Conservation (phyloP, 2,888 invertebrate species). For the Willowsia nigromaculata region DNA sequence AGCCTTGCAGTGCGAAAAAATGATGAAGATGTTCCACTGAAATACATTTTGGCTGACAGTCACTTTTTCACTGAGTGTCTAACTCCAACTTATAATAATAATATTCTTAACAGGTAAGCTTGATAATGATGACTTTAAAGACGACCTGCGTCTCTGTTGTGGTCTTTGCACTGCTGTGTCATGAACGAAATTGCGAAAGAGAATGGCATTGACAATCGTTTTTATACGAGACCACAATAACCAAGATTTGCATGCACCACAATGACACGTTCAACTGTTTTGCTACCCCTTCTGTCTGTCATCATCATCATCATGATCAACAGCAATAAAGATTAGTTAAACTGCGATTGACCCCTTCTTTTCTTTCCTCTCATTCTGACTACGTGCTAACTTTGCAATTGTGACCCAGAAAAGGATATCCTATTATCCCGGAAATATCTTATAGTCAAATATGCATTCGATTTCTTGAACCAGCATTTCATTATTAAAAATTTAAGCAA, state of each 20-base stretch:
- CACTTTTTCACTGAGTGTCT: not conserved
- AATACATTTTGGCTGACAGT: conserved; percentile 8
- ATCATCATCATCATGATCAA: not conserved
- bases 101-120: not conserved
- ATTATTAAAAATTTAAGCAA: not conserved
- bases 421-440: conserved; percentile 71
- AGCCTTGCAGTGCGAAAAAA: not conserved
- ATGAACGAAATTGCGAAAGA: conserved; percentile 62
- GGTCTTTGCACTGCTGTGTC: conserved; percentile 1
- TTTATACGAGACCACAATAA: conserved; percentile 40
- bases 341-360: conserved; percentile 63
- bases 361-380: not conserved
- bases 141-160: conserved; percentile 44
- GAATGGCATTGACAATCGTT: conserved; percentile 59
- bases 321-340: not conserved
- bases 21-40: conserved; percentile 21
- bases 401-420: conserved; percentile 73
- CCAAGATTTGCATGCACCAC: not conserved
- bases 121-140: too few species aligned
- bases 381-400: not conserved
- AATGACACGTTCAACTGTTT: not conserved
- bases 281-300: not conserved
- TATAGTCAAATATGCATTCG: not conserved
- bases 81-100: not conserved
- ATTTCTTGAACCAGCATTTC: not conserved